These are phyloP conservation scores for Casuarius casuarius DNA, from an alignment of 2,113 vertebrate species.

Conservation along the genomic window DNA sequence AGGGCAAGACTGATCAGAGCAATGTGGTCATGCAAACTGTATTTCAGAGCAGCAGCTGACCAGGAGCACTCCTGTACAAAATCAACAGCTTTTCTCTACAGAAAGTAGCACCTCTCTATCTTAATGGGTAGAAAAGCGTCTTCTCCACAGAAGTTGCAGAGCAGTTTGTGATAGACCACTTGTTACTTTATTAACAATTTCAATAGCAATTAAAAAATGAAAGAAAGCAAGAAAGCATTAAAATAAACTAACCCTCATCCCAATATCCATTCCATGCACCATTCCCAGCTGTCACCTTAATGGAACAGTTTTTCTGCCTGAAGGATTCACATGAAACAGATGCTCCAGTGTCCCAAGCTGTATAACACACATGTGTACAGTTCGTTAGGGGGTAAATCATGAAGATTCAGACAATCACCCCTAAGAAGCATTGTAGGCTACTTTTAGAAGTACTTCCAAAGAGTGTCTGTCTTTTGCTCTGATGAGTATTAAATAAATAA, in stretches of 20 bases:
- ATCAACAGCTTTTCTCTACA: neutral
- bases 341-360: neutral
- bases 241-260: neutral
- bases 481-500: neutral
- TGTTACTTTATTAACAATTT: neutral
- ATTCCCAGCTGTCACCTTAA: neutral
- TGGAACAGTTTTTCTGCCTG: neutral
- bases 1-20: neutral
- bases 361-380: neutral
- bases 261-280: neutral
- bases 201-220: neutral
- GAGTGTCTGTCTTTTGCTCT: neutral
- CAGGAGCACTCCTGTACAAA: fast-evolving
- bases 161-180: neutral
- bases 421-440: neutral
- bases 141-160: neutral
- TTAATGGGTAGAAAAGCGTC: neutral
- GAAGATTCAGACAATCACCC: neutral
- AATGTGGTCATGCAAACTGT: too few relatives aligned
- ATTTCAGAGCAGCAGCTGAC: neutral
- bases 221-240: neutral
- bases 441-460: neutral
- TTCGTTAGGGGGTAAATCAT: neutral
- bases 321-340: neutral
- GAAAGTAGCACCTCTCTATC: neutral